A percentile compares a stretch with the other conserved stretches of the same genome.
Conservation (phyloP, 2,797 vertebrate species). For the Rhinella marina region DNA sequence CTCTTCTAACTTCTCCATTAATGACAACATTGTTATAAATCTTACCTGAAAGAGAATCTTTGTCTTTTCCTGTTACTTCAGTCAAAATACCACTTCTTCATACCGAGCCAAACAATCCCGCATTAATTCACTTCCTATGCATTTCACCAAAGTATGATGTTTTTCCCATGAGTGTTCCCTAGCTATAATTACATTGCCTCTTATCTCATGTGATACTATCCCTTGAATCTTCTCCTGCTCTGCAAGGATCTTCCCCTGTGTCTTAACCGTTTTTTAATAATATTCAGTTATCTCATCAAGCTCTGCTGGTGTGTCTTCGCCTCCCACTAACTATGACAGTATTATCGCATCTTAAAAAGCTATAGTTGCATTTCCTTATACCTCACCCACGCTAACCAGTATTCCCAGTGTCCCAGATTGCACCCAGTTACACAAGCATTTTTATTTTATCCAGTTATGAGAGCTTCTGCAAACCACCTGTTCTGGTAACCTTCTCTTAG, state of each 20-base stretch:
- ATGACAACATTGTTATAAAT: background rate
- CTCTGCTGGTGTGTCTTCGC: background rate
- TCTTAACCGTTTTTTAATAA: constrained; percentile 21
- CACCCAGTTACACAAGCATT: background rate
- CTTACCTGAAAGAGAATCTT: background rate
- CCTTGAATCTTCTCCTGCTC: constrained; percentile 9
- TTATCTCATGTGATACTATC: constrained; percentile 8
- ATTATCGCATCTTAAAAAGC: constrained; percentile 16
- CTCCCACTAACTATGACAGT: background rate
- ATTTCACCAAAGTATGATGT: constrained; percentile 17
- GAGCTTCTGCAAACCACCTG: background rate
- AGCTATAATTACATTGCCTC: constrained; percentile 25
- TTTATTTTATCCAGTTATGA: background rate
- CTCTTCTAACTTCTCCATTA: background rate
- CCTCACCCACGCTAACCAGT: background rate
- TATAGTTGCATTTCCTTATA: background rate
- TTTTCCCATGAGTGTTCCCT: constrained; percentile 4
- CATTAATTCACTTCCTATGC: constrained; percentile 11
- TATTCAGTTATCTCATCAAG: constrained; percentile 27
- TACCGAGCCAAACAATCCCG: background rate
- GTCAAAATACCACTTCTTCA: background rate
- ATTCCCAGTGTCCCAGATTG: background rate
- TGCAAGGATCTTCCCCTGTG: constrained; percentile 17
- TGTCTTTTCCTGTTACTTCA: background rate
- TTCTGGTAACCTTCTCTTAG: background rate